Conservation (phyloP, 2,888 invertebrate species). For the Brachypterus glaber region DNA sequence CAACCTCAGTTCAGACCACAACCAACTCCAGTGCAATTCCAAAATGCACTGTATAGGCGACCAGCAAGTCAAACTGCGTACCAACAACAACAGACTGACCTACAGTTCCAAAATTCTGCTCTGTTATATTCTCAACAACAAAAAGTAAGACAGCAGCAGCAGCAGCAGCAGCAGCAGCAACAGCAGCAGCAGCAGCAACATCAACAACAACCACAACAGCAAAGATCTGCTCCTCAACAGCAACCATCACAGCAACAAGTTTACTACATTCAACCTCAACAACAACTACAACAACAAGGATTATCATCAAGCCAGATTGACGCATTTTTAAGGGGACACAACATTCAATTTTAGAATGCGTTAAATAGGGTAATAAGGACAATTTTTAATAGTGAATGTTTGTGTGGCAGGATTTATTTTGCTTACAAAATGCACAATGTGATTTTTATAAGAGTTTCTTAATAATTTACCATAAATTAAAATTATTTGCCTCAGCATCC, state of each 20-base stretch:
- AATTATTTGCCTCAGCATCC: no score
- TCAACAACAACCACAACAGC: constrained; percentile 19
- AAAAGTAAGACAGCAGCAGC: constrained; percentile 38
- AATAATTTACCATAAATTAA: no score
- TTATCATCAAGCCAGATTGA: constrained; percentile 64
- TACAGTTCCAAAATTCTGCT: constrained; percentile 49
- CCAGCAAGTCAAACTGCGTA: constrained; percentile 33
- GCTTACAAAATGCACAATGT: no score
- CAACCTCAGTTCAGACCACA: constrained; percentile 29
- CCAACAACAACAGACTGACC: constrained; percentile 56
- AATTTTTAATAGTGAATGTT: no score
- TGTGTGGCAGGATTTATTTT: no score
- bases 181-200: constrained; percentile 31
- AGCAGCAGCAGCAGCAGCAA: constrained; percentile 37
- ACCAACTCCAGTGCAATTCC: constrained; percentile 11
- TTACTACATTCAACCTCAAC: constrained; percentile 50
- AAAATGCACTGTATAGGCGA: constrained; percentile 22
- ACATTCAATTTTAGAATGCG: constrained; percentile 46
- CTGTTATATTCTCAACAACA: constrained; percentile 44
- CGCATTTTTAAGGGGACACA: constrained; percentile 66
- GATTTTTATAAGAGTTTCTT: no score
- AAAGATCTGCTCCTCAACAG: constrained; percentile 9
- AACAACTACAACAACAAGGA: constrained; percentile 28
- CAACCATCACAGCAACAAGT: constrained; percentile 40
- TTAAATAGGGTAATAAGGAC: constrained; percentile 36